Percentiles rank a stretch among this genome's conserved stretches.
Conservation (phyloP, 2,113 vertebrate genomes). For the Scartelaos histophorus region DNA sequence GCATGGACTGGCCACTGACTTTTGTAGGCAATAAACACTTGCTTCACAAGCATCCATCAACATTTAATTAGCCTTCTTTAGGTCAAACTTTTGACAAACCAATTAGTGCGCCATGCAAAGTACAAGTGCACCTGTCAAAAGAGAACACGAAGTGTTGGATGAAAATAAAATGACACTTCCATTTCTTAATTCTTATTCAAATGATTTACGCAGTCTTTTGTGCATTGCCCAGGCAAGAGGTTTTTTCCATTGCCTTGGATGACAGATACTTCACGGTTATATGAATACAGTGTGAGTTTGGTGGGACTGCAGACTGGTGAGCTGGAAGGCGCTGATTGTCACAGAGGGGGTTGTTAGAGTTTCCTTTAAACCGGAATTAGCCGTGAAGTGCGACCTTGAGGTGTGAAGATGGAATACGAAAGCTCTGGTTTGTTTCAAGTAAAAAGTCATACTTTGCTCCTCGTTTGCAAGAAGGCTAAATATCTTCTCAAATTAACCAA, state of each 20-base stretch:
- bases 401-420: slow-evolving; percentile 75
- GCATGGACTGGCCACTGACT: slow-evolving; percentile 36
- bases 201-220: neutral
- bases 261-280: neutral
- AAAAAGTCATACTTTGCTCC: slow-evolving; percentile 79
- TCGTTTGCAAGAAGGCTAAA: slow-evolving; percentile 77
- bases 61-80: slow-evolving; percentile 21
- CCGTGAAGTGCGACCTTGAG: slow-evolving; percentile 79
- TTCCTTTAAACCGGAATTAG: slow-evolving; percentile 82
- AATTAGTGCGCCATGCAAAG: slow-evolving; percentile 25
- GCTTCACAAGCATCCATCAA: slow-evolving; percentile 2
- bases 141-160: neutral
- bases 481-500: slow-evolving; percentile 71
- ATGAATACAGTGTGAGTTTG: neutral
- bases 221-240: neutral
- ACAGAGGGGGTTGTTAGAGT: slow-evolving; percentile 59
- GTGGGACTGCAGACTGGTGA: slow-evolving; percentile 34
- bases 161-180: neutral
- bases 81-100: slow-evolving; percentile 9
- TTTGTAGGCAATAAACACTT: slow-evolving; percentile 50
- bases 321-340: slow-evolving; percentile 50
- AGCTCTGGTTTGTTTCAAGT: slow-evolving; percentile 66
- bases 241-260: neutral
- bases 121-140: neutral
- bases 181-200: neutral